Evolutionary conservation across 2,797 vertebrate species (phyloP).

Genomic region (Distichodus sexfasciatus): DNA sequence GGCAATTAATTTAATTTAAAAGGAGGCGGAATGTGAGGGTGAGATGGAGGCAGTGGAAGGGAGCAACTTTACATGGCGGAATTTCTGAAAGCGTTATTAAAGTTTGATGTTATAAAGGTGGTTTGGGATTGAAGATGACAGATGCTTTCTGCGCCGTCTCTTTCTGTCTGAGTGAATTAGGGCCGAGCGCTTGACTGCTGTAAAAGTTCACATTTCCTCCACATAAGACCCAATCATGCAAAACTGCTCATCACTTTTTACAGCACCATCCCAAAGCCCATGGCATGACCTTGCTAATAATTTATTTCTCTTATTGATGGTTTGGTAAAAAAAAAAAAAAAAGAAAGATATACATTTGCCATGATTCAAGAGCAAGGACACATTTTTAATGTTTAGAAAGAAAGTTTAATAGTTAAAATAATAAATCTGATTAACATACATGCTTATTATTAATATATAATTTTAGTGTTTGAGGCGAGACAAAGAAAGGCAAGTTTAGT

Average conservation of each 20-base stretch:
- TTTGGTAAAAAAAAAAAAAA: background rate
- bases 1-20: conserved; percentile 15
- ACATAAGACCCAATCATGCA: conserved; percentile 12
- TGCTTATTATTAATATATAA: no score
- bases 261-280: background rate
- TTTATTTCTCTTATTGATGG: conserved; percentile 14
- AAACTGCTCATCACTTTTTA: conserved; percentile 6
- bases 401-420: background rate
- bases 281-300: conserved; percentile 5
- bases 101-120: conserved; percentile 99
- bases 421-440: no score
- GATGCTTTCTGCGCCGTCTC: conserved; percentile 98
- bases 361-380: background rate
- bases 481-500: no score
- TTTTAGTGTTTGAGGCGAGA: no score
- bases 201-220: conserved; percentile 12
- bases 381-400: background rate
- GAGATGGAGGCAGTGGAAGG: background rate
- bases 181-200: background rate
- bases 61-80: conserved; percentile 74
- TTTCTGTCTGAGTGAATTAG: conserved; percentile 80
- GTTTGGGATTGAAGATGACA: conserved; percentile 92
- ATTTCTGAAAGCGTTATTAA: conserved; percentile 94
- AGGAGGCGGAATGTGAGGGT: background rate
- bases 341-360: background rate